phyloP scores from a whole-genome alignment of 2,113 vertebrate species.

The human region GRCh38 chr9:95363501-95364000 shows the following conservation, averaged over 20 bases:
- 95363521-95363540: background rate
- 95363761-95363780: slow-evolving; percentile 65
- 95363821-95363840: slow-evolving; percentile 67
- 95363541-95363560: background rate
- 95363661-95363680: slow-evolving; percentile 46
- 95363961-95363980: slow-evolving; percentile 38
- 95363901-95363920: slow-evolving; percentile 56
- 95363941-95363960: slow-evolving; percentile 4
- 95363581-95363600: background rate
- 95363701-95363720: slow-evolving; percentile 52
- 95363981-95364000: slow-evolving; percentile 56
- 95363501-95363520: slow-evolving; percentile 53
- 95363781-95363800: slow-evolving; percentile 70
- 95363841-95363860: slow-evolving; percentile 36
- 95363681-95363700: slow-evolving; percentile 43
- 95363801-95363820: slow-evolving; percentile 58
- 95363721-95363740: slow-evolving; percentile 64
- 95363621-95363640: slow-evolving; percentile 12
- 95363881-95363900: slow-evolving; percentile 66
- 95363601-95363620: background rate
- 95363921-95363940: slow-evolving; percentile 59
- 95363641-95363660: slow-evolving; percentile 41
- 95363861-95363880: slow-evolving; percentile 67
- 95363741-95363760: slow-evolving; percentile 64
- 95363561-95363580: slow-evolving; percentile 29